These are phyloP conservation scores for Hydriomena furcata DNA, from an alignment of 2,888 invertebrate species.

Conservation along the genomic window DNA sequence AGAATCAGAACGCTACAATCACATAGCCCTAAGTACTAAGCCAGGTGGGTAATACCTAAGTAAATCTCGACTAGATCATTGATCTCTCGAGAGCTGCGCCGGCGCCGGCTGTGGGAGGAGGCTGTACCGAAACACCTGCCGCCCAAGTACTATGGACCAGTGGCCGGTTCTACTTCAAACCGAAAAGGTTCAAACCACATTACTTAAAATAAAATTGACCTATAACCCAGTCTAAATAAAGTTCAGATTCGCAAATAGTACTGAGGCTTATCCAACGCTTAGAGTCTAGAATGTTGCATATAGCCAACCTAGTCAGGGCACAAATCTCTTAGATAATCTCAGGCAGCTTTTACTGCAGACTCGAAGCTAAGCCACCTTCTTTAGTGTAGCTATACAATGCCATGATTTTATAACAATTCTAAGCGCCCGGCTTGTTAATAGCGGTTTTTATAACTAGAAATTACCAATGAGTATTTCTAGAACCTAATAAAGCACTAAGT, in stretches of 20 bases:
- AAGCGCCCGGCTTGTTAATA: slow-evolving; percentile 37
- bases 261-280: slow-evolving; percentile 17
- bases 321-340: slow-evolving; percentile 78
- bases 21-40: slow-evolving; percentile 15
- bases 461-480: slow-evolving; percentile 11
- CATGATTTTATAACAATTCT: slow-evolving; percentile 52
- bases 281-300: slow-evolving; percentile 18
- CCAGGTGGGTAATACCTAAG: slow-evolving; percentile 60
- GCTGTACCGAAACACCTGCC: slow-evolving; percentile 79
- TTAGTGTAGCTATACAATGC: slow-evolving; percentile 61
- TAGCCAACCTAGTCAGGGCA: slow-evolving; percentile 73
- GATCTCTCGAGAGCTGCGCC: slow-evolving; percentile 74
- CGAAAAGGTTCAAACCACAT: slow-evolving; percentile 41
- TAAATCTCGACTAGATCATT: slow-evolving; percentile 79
- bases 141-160: slow-evolving; percentile 79
- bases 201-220: slow-evolving; percentile 44
- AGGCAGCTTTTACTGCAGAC: slow-evolving; percentile 69
- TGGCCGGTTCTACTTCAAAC: slow-evolving; percentile 42
- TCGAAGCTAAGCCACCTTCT: slow-evolving; percentile 57
- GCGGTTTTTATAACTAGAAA: slow-evolving; percentile 19
- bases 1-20: slow-evolving; percentile 24
- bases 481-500: background rate
- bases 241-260: slow-evolving; percentile 35
- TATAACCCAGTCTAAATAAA: slow-evolving; percentile 46
- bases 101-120: slow-evolving; percentile 74